These are phyloP conservation scores for Hemaris fuciformis DNA, from an alignment of 2,888 invertebrate genomes.

Conservation along the genomic window DNA sequence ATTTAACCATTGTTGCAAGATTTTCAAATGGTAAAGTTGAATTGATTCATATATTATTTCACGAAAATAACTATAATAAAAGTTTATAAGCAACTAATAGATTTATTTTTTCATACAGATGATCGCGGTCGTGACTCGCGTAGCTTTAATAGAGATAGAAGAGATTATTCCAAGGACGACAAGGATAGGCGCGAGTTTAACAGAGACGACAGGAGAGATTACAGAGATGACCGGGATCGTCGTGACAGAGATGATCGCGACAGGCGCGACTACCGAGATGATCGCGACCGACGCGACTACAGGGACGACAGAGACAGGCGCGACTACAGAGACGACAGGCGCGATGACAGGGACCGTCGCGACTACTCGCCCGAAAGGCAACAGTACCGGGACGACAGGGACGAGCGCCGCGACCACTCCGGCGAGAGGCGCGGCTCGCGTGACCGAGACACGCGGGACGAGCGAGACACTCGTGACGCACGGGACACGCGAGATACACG, in stretches of 20 bases:
- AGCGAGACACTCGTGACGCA: conserved; percentile 13
- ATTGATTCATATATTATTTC: too few relatives aligned
- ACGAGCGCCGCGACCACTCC: conserved; percentile 26
- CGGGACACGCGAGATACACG: conserved; percentile 17
- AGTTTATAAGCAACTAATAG: not conserved
- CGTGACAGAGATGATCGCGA: conserved; percentile 34
- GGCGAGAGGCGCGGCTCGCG: conserved; percentile 27
- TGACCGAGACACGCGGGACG: conserved; percentile 25
- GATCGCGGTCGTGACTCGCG: conserved; percentile 67
- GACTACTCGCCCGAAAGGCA: conserved; percentile 33
- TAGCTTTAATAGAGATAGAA: conserved; percentile 62
- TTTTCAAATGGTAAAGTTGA: too few relatives aligned
- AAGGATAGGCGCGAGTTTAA: conserved; percentile 47
- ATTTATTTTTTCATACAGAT: conserved; percentile 37
- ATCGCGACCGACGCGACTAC: conserved; percentile 23
- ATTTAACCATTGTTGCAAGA: too few relatives aligned
- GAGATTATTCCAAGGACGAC: conserved; percentile 63
- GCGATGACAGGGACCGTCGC: conserved; percentile 30
- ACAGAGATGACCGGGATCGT: conserved; percentile 32
- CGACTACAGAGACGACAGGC: conserved; percentile 26
- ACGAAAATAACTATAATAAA: too few relatives aligned
- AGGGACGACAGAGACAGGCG: conserved; percentile 30
- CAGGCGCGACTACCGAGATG: conserved; percentile 25
- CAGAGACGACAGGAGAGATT: conserved; percentile 35
- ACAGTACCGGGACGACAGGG: conserved; percentile 26